These are phyloP conservation scores for Dolichoris vasculosae DNA, from an alignment of 1,140 invertebrate species.

Conservation along the genomic window DNA sequence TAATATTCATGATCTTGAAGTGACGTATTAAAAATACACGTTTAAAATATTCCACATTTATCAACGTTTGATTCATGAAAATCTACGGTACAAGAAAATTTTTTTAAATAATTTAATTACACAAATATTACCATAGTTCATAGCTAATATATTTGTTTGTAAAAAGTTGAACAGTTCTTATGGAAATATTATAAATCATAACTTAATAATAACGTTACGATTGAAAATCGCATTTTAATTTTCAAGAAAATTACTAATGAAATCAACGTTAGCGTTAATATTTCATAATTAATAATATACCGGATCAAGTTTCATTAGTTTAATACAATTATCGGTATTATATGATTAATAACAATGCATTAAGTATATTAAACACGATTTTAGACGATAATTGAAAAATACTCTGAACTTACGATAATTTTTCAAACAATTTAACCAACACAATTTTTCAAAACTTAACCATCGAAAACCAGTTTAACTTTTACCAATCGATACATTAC, in stretches of 20 bases:
- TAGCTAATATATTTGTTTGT: neutral
- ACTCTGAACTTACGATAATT: no score
- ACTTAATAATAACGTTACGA: no score
- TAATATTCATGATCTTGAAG: neutral
- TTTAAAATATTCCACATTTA: no score
- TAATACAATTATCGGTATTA: neutral
- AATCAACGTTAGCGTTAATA: no score
- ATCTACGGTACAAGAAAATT: neutral
- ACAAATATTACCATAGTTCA: neutral
- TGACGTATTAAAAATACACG: no score
- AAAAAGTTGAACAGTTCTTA: neutral
- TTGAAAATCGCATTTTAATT: neutral
- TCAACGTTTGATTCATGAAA: neutral
- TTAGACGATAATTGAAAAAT: neutral
- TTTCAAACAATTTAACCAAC: no score
- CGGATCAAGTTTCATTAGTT: no score
- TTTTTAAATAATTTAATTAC: neutral
- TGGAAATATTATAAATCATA: neutral
- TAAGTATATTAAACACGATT: neutral
- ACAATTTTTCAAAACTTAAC: neutral
- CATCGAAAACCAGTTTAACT: neutral
- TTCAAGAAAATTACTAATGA: no score
- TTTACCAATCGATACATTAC: neutral
- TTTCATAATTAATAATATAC: no score
- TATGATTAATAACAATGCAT: neutral